These are phyloP conservation scores for Andricus curvator DNA, from an alignment of 2,888 invertebrate genomes.

Conservation along the genomic window DNA sequence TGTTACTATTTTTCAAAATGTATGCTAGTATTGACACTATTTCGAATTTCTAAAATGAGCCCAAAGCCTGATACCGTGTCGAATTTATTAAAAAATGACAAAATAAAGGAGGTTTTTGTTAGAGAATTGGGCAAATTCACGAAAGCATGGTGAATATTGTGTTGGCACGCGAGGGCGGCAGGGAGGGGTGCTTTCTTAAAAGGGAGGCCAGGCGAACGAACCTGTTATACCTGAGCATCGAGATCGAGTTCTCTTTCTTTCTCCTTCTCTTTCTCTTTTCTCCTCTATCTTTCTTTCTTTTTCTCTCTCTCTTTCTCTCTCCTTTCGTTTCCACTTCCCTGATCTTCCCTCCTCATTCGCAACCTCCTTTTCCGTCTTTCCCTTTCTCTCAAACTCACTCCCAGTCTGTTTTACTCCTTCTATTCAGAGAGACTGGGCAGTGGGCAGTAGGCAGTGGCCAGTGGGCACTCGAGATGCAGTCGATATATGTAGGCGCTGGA, in stretches of 20 bases:
- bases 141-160: constrained; percentile 17
- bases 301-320: constrained; percentile 51
- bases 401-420: constrained; percentile 43
- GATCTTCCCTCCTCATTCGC: constrained; percentile 46
- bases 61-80: too few species aligned
- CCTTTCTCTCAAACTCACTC: constrained; percentile 53
- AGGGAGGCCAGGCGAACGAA: constrained; percentile 71
- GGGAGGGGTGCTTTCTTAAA: constrained; percentile 62
- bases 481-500: constrained; percentile 45
- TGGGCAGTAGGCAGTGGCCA: too few species aligned
- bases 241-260: constrained; percentile 54
- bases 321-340: constrained; percentile 39
- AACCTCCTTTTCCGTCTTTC: constrained; percentile 47
- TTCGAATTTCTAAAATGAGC: too few species aligned
- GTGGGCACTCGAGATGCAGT: constrained; percentile 43
- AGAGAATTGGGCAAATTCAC: not conserved
- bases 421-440: constrained; percentile 23
- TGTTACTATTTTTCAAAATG: too few species aligned
- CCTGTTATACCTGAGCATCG: constrained; percentile 72
- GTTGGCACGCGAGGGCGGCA: constrained; percentile 38
- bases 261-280: not conserved
- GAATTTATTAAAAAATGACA: not conserved
- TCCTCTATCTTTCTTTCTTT: not conserved
- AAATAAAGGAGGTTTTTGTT: not conserved
- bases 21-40: too few species aligned